Evolutionary conservation across 2,888 invertebrate species (phyloP), one percentile per base, ranked within the genome.

Genomic region (Drosophila mayaguana): DNA sequence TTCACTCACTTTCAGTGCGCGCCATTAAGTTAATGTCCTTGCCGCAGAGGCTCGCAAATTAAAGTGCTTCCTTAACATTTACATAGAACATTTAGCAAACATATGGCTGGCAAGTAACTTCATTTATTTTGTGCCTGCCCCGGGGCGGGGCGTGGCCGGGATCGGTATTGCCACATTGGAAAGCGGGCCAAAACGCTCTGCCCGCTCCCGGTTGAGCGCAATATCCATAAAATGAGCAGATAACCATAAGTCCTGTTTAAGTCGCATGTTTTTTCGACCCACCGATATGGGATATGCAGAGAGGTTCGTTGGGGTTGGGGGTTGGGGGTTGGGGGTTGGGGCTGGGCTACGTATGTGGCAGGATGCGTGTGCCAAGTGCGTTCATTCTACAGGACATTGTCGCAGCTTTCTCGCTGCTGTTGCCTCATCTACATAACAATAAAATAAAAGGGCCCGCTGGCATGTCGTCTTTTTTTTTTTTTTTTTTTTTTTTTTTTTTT

Each of bases 201-300:
- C 59, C 48, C 65, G 77, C 62, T 66, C 59, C 59, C 48, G 70
- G 76, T 76, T 51, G 67, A 73, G 76, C 73, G 86, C 88, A 86
- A 86, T 86, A 86, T 89, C 87, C 90, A 88, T 88, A 89, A 88
- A 88, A 89, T 88, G 87, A 86, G 81, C 78, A 88, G 90, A 88
- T 88, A 89, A 88, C 90, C 88, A 88, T 88, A 88, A 88, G 87
- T 88, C 89, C 87, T 89, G 88, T 75, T 88, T 88, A 88, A 89
- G 90, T 86, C 87, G 69, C 79, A 68, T 87, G 81, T 80, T 84
- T 71, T 71, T 74, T 67, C 64, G 62, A 48, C 38, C 43, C 54
- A 42, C 48, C 16, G 18, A n/a, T 40, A 38, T 14, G 12, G 54
- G 32, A 53, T 59, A 14, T 22, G 43, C 6, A 32, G 32, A 38